Evolutionary conservation across 2,797 vertebrate genomes (phyloP), one percentile per base, ranked within the genome.

Genomic region (Aphelocoma californica): DNA sequence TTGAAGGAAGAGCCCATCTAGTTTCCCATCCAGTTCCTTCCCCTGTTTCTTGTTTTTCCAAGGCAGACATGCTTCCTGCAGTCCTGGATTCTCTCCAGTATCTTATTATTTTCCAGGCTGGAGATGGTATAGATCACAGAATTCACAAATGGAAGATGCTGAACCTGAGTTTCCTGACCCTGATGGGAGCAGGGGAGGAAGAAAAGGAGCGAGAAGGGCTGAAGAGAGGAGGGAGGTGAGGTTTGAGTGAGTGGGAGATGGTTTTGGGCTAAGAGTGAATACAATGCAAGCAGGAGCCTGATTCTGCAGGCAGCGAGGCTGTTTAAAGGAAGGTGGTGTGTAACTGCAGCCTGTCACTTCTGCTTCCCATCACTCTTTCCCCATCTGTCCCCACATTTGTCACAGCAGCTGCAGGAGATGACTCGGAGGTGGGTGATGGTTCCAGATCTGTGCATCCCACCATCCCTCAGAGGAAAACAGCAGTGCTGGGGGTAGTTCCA

Each of bases 1-100:
- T 86, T 81, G 65, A 93, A 93, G 89, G 91, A 91, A 86, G 75
- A 93, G 47, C 72, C 93, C 65, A 38, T 83, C 85, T 86, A 93
- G 79, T 81, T 94, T 94, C 86, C 84, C 18, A 71, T 81, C 31
- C 66, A 81, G 70, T 86, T 91, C 96, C 58, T 96, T 91, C 56
- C 80, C 90, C n/a, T 67, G 31, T 60, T 56, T 82, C 31, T 89
- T 82, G 47, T 73, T 94, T 53, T 92, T 81, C 51, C 85, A 86
- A 86, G 50, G 64, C 71, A 82, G 81, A 62, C 40, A n/a, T 3
- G 8, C 67, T 96, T 94, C 92, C 93, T 95, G 89, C 51, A 21
- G 82, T 77, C 44, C 67, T 95, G 95, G 85, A 93, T 75, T 24
- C 53, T 66, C 13, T 92, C 89, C 87, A 94, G 45, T 26, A n/a